Evolutionary conservation across 1,140 invertebrate species (phyloP), one percentile per base, ranked within the genome.

Genomic region (Drosophila ambigua): DNA sequence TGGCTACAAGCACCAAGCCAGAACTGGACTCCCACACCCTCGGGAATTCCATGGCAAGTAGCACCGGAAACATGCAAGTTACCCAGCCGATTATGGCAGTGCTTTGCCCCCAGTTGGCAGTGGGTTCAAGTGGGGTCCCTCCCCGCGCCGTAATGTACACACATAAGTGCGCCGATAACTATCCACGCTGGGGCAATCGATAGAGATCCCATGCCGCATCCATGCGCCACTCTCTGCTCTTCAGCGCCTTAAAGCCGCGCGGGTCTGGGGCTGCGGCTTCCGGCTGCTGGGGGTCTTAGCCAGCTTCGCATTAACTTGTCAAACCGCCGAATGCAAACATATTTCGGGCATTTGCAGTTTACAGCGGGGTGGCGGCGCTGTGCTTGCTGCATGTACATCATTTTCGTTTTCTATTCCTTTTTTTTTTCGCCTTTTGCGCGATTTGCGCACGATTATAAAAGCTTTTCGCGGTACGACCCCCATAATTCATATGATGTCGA

Each of bases 381-480:
- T 52, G 61, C 51, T 11, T 49, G 62, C 51, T 81, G 82, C 77
- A 75, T 87, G 82, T 85, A 88, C 83, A 87, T 89, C 77, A 91
- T 89, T 83, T 87, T 72, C 67, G 59, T 62, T 41, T 45, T 15
- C 23, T 77, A 72, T 16, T 16, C 16, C 16, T 11, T 28, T 43
- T 44, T 35, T 72, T 57, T 43, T 16, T 51, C 6, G 7, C 65
- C 69, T 64, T 76, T 76, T 91, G 89, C 89, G 69, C 89, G 84
- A 91, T 91, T 91, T 91, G 89, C 73, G 82, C 84, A 76, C 89
- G 89, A 89, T 91, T 91, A 90, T 91, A 91, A 91, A 91, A 91
- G 89, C 89, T 91, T 91, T 91, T 91, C 89, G 89, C 89, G 90
- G 90, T 91, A 91, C 85, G 82, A 87, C 85, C 85, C 79, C 81